Evolutionary conservation across 2,113 vertebrate species (phyloP).

Genomic region (Barbus barbus): DNA sequence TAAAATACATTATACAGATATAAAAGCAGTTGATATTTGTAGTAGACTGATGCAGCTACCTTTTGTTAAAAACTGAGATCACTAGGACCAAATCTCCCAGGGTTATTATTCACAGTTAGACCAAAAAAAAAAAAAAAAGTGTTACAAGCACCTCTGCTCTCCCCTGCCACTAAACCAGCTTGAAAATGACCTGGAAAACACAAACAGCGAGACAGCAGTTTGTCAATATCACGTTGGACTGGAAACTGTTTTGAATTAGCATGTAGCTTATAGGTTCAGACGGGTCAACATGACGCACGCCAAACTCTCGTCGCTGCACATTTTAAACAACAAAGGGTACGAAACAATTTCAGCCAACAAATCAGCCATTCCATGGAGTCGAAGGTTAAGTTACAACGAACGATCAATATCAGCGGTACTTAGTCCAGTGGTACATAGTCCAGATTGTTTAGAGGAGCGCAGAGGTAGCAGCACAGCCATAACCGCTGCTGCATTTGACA

Average conservation of each 20-base stretch:
- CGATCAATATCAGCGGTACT: constrained; percentile 46
- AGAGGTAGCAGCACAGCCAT: constrained; percentile 27
- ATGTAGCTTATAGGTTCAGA: not conserved
- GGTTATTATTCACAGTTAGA: not conserved
- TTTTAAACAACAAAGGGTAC: constrained; percentile 34
- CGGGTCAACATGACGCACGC: not conserved
- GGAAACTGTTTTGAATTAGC: not conserved
- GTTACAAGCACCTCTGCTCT: constrained; percentile 4
- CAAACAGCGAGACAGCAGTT: constrained; percentile 9
- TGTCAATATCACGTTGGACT: constrained; percentile 7
- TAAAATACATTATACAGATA: not conserved
- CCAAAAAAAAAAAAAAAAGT: not conserved
- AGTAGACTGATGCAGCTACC: not conserved
- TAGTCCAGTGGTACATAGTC: constrained; percentile 61
- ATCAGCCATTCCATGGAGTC: constrained; percentile 51
- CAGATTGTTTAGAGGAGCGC: constrained; percentile 54
- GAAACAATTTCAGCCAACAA: constrained; percentile 39
- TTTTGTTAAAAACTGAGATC: not conserved
- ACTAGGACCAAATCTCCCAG: not conserved
- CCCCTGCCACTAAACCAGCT: not conserved
- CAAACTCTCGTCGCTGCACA: not conserved
- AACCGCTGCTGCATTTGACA: constrained; percentile 68
- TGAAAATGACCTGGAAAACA: not conserved
- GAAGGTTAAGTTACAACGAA: constrained; percentile 51
- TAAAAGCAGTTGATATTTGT: not conserved